Evolutionary conservation across 2,113 vertebrate species (phyloP).

Genomic region (Hirundichthys speculiger): DNA sequence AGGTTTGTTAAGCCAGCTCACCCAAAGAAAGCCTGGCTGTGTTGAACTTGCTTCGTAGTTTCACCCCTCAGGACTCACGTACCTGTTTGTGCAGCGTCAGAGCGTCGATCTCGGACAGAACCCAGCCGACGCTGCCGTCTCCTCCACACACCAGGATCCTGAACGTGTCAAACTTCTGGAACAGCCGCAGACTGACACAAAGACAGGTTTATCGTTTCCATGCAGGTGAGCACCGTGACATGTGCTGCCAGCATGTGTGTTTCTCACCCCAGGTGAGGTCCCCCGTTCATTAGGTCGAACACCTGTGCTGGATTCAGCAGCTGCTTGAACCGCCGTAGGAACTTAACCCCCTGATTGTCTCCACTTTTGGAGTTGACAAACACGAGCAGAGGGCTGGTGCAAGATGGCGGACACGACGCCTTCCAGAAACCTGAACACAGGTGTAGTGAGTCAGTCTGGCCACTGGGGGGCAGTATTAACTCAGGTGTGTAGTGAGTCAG

Average conservation of each 20-base stretch:
- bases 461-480: too few relatives aligned
- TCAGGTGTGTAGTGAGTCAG: not conserved
- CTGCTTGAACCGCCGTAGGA: slow-evolving; percentile 95
- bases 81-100: slow-evolving; percentile 96
- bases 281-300: slow-evolving; percentile 98
- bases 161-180: slow-evolving; percentile 98
- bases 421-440: slow-evolving; percentile 99
- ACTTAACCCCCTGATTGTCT: slow-evolving; percentile 98
- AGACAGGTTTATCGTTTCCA: slow-evolving; percentile 6
- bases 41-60: too few relatives aligned
- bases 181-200: slow-evolving; percentile 86
- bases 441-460: too few relatives aligned
- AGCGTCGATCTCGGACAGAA: slow-evolving; percentile 95
- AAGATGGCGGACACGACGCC: slow-evolving; percentile 94
- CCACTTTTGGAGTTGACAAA: slow-evolving; percentile 98
- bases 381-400: slow-evolving; percentile 93
- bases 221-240: not conserved
- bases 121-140: slow-evolving; percentile 98
- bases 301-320: slow-evolving; percentile 97
- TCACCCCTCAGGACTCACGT: too few relatives aligned
- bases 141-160: slow-evolving; percentile 97
- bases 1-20: too few relatives aligned
- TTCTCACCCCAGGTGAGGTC: slow-evolving; percentile 94
- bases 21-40: too few relatives aligned
- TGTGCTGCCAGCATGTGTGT: too few relatives aligned